These are phyloP conservation scores for Papilio gigon DNA, from an alignment of 2,888 invertebrate genomes.

Conservation along the genomic window DNA sequence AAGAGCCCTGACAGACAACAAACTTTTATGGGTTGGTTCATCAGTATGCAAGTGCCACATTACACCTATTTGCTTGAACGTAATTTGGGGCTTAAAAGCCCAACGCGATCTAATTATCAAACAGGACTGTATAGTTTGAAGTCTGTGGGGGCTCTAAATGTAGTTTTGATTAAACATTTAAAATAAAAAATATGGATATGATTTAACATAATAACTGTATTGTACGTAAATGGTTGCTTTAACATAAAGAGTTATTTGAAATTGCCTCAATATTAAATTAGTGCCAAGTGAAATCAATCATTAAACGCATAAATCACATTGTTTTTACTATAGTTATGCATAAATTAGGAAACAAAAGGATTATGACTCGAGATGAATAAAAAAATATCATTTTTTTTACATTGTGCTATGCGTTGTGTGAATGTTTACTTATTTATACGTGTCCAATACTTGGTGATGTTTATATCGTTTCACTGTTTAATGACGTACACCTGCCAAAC, in stretches of 20 bases:
- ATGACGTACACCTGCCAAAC: not conserved
- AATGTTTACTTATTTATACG: conserved; percentile 44
- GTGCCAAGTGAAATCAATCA: conserved; percentile 19
- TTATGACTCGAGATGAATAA: conserved; percentile 45
- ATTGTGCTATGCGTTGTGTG: conserved; percentile 58
- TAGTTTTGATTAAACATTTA: too few relatives aligned
- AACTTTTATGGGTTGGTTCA: too few relatives aligned
- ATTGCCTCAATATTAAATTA: conserved; percentile 41
- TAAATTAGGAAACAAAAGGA: conserved; percentile 29
- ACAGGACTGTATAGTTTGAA: too few relatives aligned
- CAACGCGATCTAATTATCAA: too few relatives aligned
- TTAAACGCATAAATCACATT: conserved; percentile 23
- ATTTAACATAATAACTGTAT: too few relatives aligned
- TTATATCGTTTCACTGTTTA: not conserved
- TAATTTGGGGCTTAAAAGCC: too few relatives aligned
- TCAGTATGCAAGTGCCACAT: too few relatives aligned
- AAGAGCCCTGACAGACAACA: too few relatives aligned
- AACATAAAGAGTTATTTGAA: conserved; percentile 44
- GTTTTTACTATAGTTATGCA: conserved; percentile 16
- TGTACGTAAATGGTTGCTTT: too few relatives aligned
- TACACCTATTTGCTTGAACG: too few relatives aligned
- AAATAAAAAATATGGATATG: too few relatives aligned
- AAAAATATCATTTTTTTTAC: conserved; percentile 50
- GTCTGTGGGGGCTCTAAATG: too few relatives aligned
- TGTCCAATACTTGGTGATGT: conserved; percentile 15